Base-by-base conservation (phyloP, 2,113 vertebrate genomes). In the Callionymus lyra region DNA sequence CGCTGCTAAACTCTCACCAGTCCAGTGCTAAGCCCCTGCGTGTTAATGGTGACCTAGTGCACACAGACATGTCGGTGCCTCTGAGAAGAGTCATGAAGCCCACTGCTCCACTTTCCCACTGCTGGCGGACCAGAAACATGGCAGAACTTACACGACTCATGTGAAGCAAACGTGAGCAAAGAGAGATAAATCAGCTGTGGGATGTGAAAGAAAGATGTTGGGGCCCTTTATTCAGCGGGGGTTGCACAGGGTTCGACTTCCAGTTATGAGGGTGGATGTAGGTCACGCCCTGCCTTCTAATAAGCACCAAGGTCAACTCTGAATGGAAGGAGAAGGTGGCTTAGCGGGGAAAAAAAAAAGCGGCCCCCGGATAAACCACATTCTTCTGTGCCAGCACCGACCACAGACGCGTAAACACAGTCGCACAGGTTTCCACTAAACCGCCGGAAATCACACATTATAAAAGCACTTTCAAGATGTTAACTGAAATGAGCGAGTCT, bases 21-120 rank as follows among this genome's bases (percentile, higher is more conserved):
- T 66, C n/a, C 59, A 62, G 80, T 81, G 84, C 86, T 88, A 89
- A 89, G 86, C 85, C 84, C 79, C 86, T 83, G 80, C 76, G 85
- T 88, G 87, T 87, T 89, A 88, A 86, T 79, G 85, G 82, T 86
- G 86, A 91, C 88, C 90, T 85, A 85, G 56, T 64, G 62, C 65
- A 69, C 83, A 87, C 86, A 82, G 86, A 86, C 84, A 77, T 85
- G 84, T 86, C 77, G 84, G 82, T 84, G 83, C 86, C 86, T 82
- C 76, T 70, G 82, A 85, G 82, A 84, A 65, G 74, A 87, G 81
- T 85, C 83, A 84, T 69, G 53, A 48, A 73, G 56, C 42, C 59
- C 11, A 16, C 63, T 65, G 72, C 67, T 77, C 68, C 59, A 63
- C 63, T 73, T 70, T 68, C 16, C 43, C 35, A 27, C 47, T 19